Base-by-base conservation (phyloP, 2,113 vertebrate species). In the Acinonyx jubatus region DNA sequence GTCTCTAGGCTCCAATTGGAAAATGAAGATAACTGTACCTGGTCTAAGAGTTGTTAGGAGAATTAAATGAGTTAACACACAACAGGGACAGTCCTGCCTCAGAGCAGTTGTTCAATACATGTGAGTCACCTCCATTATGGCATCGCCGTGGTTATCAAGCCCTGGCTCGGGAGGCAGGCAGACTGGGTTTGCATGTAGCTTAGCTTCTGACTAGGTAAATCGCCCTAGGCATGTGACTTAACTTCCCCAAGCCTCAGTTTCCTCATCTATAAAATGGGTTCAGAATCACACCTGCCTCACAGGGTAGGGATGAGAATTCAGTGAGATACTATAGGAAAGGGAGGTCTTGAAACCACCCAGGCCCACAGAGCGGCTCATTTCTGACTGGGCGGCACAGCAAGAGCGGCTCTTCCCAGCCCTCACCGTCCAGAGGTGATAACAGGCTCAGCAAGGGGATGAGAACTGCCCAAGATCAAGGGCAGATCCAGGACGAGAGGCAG, bases 221-320 rank as follows among this genome's bases (percentile, higher is more conserved):
- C 3, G 10, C 66, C 31, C 45, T 29, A 29, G 12, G 41, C 41
- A 13, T 10, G 3, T 36, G 41, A 71, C 50, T 65, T 31, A 36
- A 74, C 9, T 80, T 82, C 74, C 65, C 71, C 21, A 36, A 89
- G 74, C 41, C 88, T 97, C 61, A 29, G 93, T 71, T 33, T 95
- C 45, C 63, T 76, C 85, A 36, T 61, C 76, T 92, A 50, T 83
- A 73, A 86, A 86, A 78, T 89, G 69, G 81, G 55, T 29, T 63
- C 29, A 45, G 84, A 31, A 65, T 31, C 12, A 5, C 0, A 0
- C 27, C 80, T 61, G 69, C 57, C 65, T 88, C 48, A 65, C 4
- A 65, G 48, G 45, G 13, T 21, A 21, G 50, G 63, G 25, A 36
- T 21, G 27, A 79, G 15, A 79, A 55, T 13, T 81, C 50, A 27